These are phyloP conservation scores for Engystomops pustulosus DNA, from an alignment of 2,113 vertebrate species.

Conservation along the genomic window DNA sequence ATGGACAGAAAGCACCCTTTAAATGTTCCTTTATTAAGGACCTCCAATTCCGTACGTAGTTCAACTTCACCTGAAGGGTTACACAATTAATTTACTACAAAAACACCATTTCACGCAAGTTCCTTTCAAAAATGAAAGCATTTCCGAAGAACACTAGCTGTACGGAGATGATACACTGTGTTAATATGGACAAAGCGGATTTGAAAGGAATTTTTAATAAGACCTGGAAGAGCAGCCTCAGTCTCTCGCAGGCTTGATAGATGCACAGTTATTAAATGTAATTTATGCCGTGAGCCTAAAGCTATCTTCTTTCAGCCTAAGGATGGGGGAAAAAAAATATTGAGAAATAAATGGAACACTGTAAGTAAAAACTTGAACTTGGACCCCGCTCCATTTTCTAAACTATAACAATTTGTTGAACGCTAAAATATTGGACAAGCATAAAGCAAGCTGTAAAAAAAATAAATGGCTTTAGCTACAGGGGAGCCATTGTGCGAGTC, in stretches of 20 bases:
- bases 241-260: conserved; percentile 41
- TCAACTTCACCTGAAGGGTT: conserved; percentile 5
- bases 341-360: conserved; percentile 48
- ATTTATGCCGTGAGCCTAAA: conserved; percentile 55
- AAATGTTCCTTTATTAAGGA: too few relatives aligned
- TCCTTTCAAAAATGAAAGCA: conserved; percentile 12
- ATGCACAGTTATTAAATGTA: conserved; percentile 58
- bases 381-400: conserved; percentile 55
- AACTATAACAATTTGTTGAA: conserved; percentile 54
- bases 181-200: conserved; percentile 56
- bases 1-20: too few relatives aligned
- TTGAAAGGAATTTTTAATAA: conserved; percentile 56
- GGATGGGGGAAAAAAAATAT: conserved; percentile 32
- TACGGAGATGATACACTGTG: conserved; percentile 48
- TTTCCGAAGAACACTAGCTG: conserved; percentile 13
- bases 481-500: conserved; percentile 31
- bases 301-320: conserved; percentile 45
- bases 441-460: conserved; percentile 51
- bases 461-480: conserved; percentile 47
- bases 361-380: conserved; percentile 54
- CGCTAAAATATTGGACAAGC: conserved; percentile 42
- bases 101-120: conserved; percentile 18
- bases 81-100: conserved; percentile 32
- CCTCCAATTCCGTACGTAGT: neutral
- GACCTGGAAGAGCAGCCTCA: conserved; percentile 38